phyloP scores from a whole-genome alignment of 2,797 vertebrate genomes.

The Propithecus perrieri region DNA sequence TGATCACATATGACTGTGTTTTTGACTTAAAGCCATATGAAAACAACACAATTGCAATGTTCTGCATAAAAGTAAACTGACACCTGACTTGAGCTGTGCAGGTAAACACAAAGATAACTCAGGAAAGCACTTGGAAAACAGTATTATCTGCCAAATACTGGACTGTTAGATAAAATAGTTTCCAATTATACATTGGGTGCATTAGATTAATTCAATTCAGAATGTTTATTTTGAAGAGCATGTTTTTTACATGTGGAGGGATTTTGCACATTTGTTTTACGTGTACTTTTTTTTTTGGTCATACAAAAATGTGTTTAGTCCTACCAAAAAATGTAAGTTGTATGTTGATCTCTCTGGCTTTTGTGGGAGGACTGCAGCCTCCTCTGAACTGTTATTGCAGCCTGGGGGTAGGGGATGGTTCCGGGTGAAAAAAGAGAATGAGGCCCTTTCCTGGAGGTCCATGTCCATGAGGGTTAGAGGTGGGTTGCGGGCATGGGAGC shows the following conservation, averaged over 20 bases:
- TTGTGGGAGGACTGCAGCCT: neutral
- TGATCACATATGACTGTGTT: neutral
- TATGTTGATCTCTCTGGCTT: neutral
- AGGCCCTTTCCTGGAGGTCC: neutral
- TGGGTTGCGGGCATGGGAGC: slow-evolving; percentile 57
- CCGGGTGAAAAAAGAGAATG: neutral
- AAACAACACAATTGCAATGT: neutral
- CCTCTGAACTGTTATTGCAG: neutral
- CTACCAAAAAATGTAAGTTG: neutral
- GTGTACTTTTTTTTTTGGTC: neutral
- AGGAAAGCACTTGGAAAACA: neutral
- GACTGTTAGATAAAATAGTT: neutral
- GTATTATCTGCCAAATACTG: neutral
- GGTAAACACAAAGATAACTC: neutral
- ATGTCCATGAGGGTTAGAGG: slow-evolving; percentile 9
- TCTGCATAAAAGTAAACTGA: neutral
- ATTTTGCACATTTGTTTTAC: neutral
- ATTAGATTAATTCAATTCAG: neutral
- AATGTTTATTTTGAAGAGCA: neutral
- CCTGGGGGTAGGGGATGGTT: neutral
- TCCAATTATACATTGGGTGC: neutral
- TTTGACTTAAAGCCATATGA: neutral
- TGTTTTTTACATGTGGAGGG: neutral
- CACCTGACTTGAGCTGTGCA: neutral
- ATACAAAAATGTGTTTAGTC: slow-evolving; percentile 65